Evolutionary conservation across 2,888 invertebrate species (phyloP).

Genomic region (Drosophila suboccidentalis): DNA sequence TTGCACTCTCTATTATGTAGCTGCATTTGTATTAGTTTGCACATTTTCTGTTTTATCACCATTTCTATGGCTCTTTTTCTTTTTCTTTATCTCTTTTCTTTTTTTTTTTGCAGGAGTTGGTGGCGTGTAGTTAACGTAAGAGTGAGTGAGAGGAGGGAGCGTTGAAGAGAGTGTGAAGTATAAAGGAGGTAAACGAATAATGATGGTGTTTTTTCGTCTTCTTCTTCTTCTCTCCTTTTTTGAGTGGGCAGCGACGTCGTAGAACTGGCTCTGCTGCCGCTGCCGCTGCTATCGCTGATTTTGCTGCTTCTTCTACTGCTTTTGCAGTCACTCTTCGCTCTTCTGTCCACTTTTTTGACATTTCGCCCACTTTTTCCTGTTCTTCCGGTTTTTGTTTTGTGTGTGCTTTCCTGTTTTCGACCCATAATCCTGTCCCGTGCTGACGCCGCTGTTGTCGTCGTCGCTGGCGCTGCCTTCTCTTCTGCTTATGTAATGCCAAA

Average conservation of each 20-base stretch:
- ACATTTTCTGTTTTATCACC: conserved; percentile 58
- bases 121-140: neutral
- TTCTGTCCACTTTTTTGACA: conserved; percentile 76
- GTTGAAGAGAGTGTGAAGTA: conserved; percentile 11
- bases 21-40: conserved; percentile 52
- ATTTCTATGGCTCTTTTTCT: conserved; percentile 49
- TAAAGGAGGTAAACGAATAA: conserved; percentile 31
- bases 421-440: conserved; percentile 75
- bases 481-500: conserved; percentile 72
- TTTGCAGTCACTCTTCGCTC: conserved; percentile 20
- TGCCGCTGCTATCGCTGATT: neutral
- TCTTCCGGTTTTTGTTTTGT: conserved; percentile 82
- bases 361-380: conserved; percentile 83
- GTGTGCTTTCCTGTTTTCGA: conserved; percentile 79
- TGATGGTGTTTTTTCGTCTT: conserved; percentile 24
- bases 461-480: conserved; percentile 4
- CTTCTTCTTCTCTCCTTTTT: conserved; percentile 18
- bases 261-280: conserved; percentile 55
- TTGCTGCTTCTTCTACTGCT: conserved; percentile 7
- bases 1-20: conserved; percentile 68
- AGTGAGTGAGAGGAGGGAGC: neutral
- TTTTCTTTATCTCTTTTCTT: conserved; percentile 2
- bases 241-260: conserved; percentile 57
- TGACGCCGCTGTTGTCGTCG: conserved; percentile 3
- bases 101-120: conserved; percentile 17